phyloP scores from a whole-genome alignment of 2,113 vertebrate species.

The Elephas maximus region DNA sequence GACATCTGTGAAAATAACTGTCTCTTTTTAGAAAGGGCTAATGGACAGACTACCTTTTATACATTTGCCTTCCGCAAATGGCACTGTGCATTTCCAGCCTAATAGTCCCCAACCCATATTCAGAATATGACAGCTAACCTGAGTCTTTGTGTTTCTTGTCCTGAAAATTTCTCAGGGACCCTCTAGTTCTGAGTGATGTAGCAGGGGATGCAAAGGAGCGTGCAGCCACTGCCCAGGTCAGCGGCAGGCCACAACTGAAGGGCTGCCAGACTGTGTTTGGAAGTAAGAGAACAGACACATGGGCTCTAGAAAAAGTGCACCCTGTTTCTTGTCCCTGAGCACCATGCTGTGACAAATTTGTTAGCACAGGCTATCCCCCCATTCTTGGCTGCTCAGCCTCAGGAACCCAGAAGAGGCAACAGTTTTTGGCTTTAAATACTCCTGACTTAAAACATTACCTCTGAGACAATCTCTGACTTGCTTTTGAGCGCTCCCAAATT shows the following conservation, averaged over 20 bases:
- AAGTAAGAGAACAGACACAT: not conserved
- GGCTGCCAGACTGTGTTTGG: not conserved
- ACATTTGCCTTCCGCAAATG: not conserved
- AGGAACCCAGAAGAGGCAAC: not conserved
- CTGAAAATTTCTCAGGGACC: conserved; percentile 14
- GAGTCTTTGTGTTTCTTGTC: not conserved
- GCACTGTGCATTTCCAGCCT: not conserved
- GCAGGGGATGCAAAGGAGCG: not conserved
- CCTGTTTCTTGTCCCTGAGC: not conserved
- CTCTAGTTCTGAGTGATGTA: not conserved
- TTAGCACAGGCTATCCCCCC: not conserved
- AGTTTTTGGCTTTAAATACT: not conserved
- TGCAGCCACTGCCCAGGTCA: not conserved
- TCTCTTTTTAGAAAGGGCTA: conserved; percentile 23
- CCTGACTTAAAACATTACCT: not conserved
- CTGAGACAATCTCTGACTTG: not conserved
- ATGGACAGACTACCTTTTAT: not conserved
- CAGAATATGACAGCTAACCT: not conserved
- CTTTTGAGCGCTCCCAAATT: not conserved
- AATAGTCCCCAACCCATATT: not conserved
- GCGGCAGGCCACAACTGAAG: not conserved
- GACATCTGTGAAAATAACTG: not conserved
- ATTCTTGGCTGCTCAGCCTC: not conserved
- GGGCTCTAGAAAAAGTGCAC: not conserved
- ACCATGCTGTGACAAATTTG: not conserved